Conservation (phyloP, 2,888 invertebrate species). For the Watsonalla cultraria region DNA sequence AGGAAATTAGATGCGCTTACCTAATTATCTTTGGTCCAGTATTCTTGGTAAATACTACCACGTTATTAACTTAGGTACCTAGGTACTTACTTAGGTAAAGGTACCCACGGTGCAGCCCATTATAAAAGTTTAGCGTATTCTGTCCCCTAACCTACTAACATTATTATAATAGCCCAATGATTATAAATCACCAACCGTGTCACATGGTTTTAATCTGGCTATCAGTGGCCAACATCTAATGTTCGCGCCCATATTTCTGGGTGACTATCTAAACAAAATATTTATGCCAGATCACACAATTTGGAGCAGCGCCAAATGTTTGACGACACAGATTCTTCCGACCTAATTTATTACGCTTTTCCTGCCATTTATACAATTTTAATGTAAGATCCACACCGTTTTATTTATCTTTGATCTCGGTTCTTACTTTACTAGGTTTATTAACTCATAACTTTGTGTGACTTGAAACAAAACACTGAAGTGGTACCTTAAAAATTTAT, state of each 20-base stretch:
- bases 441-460: neutral
- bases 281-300: conserved; percentile 15
- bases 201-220: too few relatives aligned
- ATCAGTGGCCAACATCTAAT: neutral
- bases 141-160: too few relatives aligned
- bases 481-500: conserved; percentile 68
- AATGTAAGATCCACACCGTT: neutral
- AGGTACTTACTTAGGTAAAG: too few relatives aligned
- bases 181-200: too few relatives aligned
- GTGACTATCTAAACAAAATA: conserved; percentile 2
- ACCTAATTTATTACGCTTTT: conserved; percentile 2
- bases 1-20: too few relatives aligned
- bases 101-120: too few relatives aligned
- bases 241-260: neutral
- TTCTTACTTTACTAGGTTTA: neutral
- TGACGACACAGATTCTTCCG: conserved; percentile 39
- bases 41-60: too few relatives aligned
- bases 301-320: conserved; percentile 35
- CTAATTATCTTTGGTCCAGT: too few relatives aligned
- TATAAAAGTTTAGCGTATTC: too few relatives aligned
- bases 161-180: too few relatives aligned
- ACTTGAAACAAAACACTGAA: conserved; percentile 29
- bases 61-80: too few relatives aligned
- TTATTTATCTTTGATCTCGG: neutral
- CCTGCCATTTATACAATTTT: neutral